These are phyloP conservation scores for Hypocryptadius cinnamomeus DNA, from an alignment of 2,113 vertebrate species.

Conservation along the genomic window DNA sequence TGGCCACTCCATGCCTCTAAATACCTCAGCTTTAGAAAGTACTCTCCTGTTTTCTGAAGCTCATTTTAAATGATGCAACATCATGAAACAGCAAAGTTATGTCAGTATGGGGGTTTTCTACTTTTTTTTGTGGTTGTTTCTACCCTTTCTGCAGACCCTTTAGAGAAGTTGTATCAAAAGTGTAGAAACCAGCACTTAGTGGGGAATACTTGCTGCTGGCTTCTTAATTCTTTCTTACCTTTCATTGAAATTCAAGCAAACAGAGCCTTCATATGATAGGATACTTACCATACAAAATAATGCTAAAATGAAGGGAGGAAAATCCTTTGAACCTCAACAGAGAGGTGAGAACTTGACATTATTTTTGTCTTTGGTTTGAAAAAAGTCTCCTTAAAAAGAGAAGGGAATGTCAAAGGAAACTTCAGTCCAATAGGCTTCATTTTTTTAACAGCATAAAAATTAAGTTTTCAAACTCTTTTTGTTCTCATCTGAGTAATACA, in stretches of 20 bases:
- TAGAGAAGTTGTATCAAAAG: not conserved
- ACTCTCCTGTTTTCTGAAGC: not conserved
- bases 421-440: not conserved
- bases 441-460: not conserved
- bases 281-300: not conserved
- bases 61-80: not conserved
- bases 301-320: not conserved
- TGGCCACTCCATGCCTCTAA: not conserved
- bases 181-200: not conserved
- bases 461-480: constrained; percentile 24
- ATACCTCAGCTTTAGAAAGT: not conserved
- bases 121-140: not conserved
- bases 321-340: not conserved
- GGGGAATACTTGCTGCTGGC: not conserved
- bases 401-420: not conserved
- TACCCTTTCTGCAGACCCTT: not conserved
- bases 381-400: not conserved
- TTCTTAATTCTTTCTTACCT: not conserved
- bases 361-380: not conserved
- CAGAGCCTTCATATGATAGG: not conserved
- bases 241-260: not conserved
- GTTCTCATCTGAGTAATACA: constrained; percentile 7
- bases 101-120: not conserved
- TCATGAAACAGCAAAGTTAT: not conserved
- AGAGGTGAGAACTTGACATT: constrained; percentile 4